Evolutionary conservation across 2,888 invertebrate species (phyloP), one percentile per base, ranked within the genome.

Genomic region (Hyposoter dolosus): DNA sequence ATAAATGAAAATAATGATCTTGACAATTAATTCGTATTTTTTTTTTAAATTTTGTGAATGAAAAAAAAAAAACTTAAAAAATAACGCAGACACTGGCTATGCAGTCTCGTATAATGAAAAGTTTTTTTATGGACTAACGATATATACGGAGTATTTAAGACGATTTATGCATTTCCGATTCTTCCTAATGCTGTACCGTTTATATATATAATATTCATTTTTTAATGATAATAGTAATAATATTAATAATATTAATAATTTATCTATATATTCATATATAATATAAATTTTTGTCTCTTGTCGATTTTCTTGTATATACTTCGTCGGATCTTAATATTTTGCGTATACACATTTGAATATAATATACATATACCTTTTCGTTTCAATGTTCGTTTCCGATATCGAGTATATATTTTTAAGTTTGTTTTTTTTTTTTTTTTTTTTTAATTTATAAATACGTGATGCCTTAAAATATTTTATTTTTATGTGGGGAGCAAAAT

Each of bases 401-500:
- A 74, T 17, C 40, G 45, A 5, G 15, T 40, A 28, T 71, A 75
- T 71, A 63, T 80, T 53, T 71, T 40, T 10, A 15, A 68, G 10
- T 71, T 56, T n/a, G n/a, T n/a, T n/a, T n/a, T n/a, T n/a, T n/a
- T n/a, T n/a, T n/a, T n/a, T n/a, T n/a, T n/a, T n/a, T n/a, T 28
- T 28, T 28, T 28, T 28, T 56, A 3, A 78, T 76, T 47, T 78
- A 79, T 75, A 60, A 82, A 75, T 82, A 81, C 76, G 56, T 79
- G 82, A 86, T 82, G 69, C 66, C 80, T 84, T 84, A 83, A 75
- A 63, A 75, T 82, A 53, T 69, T 84, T 6, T 35, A 87, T 65
- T 78, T 72, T 76, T 83, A 83, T 89, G 88, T 88, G 89, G 87
- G 87, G 90, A 90, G 90, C 90, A 90, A 92, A 92, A 92, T 93